Evolutionary conservation across 1,140 invertebrate species (phyloP).

Genomic region (Drosophila subobscura): DNA sequence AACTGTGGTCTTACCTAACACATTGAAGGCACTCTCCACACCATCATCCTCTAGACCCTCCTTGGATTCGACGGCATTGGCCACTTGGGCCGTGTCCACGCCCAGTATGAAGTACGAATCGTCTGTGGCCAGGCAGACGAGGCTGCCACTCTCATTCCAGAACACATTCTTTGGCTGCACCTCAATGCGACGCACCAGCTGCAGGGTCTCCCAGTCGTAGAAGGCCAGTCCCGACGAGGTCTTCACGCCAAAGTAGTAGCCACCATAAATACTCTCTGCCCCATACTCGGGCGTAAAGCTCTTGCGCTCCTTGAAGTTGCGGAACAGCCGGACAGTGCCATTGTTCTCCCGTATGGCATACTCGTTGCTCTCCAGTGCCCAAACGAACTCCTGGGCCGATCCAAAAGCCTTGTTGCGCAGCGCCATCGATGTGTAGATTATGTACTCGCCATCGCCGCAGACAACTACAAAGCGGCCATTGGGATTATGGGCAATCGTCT

Average conservation of each 20-base stretch:
- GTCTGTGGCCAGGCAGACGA: constrained; percentile 97
- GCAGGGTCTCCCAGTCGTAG: constrained; percentile 98
- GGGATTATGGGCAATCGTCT: constrained; percentile 98
- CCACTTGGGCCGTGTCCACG: constrained; percentile 92
- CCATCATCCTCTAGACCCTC: constrained; percentile 95
- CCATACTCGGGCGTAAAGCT: constrained; percentile 98
- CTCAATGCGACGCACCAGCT: constrained; percentile 91
- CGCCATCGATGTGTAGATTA: constrained; percentile 99
- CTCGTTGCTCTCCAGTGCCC: constrained; percentile 98
- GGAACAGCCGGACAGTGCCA: constrained; percentile 96
- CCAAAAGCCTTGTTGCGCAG: constrained; percentile 99
- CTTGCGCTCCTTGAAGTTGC: constrained; percentile 99
- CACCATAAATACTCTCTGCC: constrained; percentile 98
- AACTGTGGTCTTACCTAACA: constrained; percentile 83
- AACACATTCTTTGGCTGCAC: constrained; percentile 89
- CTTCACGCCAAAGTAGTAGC: constrained; percentile 96
- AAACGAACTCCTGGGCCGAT: constrained; percentile 99
- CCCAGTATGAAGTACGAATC: constrained; percentile 98
- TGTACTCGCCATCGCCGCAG: constrained; percentile 99
- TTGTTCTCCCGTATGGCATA: constrained; percentile 96
- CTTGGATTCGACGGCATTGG: constrained; percentile 89
- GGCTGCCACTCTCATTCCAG: constrained; percentile 98
- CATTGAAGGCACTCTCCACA: constrained; percentile 98
- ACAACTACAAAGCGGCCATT: constrained; percentile 99
- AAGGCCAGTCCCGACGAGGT: constrained; percentile 96